Base-by-base conservation (phyloP, 2,888 invertebrate species). In the Galeruca laticollis region DNA sequence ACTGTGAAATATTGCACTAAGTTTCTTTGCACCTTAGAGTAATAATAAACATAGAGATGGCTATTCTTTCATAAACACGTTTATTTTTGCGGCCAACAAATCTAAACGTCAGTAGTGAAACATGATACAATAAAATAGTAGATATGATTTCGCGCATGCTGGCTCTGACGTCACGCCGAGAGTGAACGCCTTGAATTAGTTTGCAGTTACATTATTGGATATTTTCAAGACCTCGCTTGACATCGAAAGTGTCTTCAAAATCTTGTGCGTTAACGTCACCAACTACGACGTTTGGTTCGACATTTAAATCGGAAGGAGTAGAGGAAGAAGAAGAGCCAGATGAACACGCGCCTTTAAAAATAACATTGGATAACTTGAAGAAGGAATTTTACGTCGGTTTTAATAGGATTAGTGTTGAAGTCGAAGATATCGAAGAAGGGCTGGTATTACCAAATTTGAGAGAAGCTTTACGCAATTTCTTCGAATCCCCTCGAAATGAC, bases 211-310 rank as follows among this genome's bases (percentile, higher is more conserved):
- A n/a, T n/a, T n/a, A n/a, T n/a, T n/a, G n/a, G n/a, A n/a, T n/a
- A 9, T 79, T 71, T 0, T 70, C 75, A 4, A 88, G 49, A 0
- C 82, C 87, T 6, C 77, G 72, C 10, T 77, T 73, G 1, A 88
- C 75, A 66, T 85, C 84, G 3, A 83, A 26, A 3, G 84, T 76
- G 8, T 81, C 77, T 57, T 79, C 79, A 20, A 76, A 68, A n/a
- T 77, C 72, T 18, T 79, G 60, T 0, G 84, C 82, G 6, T 78
- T 80, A 3, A 85, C 67, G 51, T 86, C 83, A 0, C 87, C 87
- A 0, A 73, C 63, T 1, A 86, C 69, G 2, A 77, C 69, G 0
- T 84, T 80, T 4, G 83, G 81, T 18, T 82, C 79, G 0, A 86
- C 51, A 0, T 82, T n/a, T 3, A 21, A 21, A 35, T 4, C 11